phyloP scores from a whole-genome alignment of 1,140 invertebrate species.

The Aphis craccivora region DNA sequence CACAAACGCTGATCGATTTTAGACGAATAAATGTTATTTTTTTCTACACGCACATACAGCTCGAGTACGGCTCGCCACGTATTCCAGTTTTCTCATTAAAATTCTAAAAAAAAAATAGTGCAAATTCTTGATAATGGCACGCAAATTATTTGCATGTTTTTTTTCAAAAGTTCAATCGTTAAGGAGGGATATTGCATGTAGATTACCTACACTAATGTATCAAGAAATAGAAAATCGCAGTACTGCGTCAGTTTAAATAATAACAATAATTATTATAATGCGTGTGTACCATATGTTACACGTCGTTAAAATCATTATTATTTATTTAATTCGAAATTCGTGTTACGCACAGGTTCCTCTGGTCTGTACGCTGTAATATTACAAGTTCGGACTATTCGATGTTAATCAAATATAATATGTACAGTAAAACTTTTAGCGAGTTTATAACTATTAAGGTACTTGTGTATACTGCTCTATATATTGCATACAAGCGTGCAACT shows the following conservation, averaged over 20 bases:
- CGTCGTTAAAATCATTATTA: neutral
- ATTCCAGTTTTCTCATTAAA: too few relatives aligned
- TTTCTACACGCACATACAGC: neutral
- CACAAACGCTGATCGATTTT: neutral
- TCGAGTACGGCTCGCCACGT: too few relatives aligned
- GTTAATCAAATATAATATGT: neutral
- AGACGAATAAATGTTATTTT: neutral
- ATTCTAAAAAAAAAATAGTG: too few relatives aligned
- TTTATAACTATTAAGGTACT: slow-evolving; percentile 2
- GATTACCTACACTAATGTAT: neutral
- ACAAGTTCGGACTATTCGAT: neutral
- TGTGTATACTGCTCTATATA: neutral
- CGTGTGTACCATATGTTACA: neutral
- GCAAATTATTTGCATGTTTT: too few relatives aligned
- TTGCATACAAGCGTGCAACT: neutral
- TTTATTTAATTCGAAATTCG: neutral
- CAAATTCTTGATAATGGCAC: too few relatives aligned
- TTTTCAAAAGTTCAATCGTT: too few relatives aligned
- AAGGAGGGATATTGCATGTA: neutral
- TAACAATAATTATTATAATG: neutral
- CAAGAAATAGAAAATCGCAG: neutral
- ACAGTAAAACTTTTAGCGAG: neutral
- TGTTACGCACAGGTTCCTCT: neutral
- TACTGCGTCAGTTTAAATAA: neutral
- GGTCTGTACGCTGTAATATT: neutral